Conservation (phyloP, 2,113 vertebrate genomes). For the Crotophaga sulcirostris region DNA sequence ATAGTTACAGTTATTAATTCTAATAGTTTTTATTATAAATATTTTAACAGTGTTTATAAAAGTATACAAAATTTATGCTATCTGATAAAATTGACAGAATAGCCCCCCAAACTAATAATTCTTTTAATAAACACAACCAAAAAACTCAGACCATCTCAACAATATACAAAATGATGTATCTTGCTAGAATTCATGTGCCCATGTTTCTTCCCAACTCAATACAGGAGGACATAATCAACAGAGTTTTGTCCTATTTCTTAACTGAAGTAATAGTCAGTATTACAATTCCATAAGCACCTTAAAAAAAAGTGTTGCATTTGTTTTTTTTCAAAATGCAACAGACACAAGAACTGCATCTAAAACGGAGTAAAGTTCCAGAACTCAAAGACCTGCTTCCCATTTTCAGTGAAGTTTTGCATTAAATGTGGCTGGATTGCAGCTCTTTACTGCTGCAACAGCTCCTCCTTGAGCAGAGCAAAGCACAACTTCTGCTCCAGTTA, state of each 20-base stretch:
- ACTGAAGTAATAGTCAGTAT: neutral
- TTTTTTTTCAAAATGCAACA: neutral
- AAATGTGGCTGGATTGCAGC: neutral
- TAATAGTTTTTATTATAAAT: neutral
- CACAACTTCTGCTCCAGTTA: neutral
- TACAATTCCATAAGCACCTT: neutral
- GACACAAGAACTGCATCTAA: neutral
- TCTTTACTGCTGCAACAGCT: neutral
- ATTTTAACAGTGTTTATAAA: neutral
- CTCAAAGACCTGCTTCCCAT: neutral
- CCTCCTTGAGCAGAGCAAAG: neutral
- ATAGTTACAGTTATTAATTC: neutral
- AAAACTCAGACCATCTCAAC: neutral
- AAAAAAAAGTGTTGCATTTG: neutral
- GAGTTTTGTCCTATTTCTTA: neutral
- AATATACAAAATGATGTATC: neutral
- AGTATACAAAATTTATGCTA: neutral
- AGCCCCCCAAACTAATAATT: neutral
- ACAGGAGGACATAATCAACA: neutral
- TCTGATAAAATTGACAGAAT: neutral
- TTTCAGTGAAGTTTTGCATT: neutral
- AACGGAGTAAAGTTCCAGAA: neutral
- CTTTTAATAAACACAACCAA: neutral
- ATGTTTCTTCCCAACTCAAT: rapidly evolving
- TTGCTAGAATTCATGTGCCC: neutral